Conservation (phyloP, 2,113 vertebrate genomes). For the Myocastor coypus region DNA sequence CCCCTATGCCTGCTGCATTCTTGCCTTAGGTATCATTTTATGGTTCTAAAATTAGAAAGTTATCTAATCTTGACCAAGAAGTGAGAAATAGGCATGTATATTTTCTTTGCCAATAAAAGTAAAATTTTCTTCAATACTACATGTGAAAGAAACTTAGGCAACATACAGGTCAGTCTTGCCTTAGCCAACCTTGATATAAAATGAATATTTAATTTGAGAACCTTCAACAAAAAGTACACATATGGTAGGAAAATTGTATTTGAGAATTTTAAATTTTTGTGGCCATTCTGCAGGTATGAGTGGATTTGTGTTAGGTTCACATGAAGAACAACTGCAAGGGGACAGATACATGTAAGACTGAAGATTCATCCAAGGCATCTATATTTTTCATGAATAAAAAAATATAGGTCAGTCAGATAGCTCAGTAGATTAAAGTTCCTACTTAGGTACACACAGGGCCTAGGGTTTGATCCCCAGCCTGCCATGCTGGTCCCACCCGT, state of each 20-base stretch:
- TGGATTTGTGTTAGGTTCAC: neutral
- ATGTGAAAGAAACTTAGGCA: neutral
- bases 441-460: too few species aligned
- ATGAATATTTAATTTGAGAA: neutral
- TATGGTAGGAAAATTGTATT: conserved; percentile 25
- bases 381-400: neutral
- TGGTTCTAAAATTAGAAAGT: neutral
- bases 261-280: conserved; percentile 15
- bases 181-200: conserved; percentile 34
- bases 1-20: neutral
- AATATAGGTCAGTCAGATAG: neutral
- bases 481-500: too few species aligned
- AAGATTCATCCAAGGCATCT: neutral
- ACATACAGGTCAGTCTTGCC: neutral
- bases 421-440: too few species aligned
- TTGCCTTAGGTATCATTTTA: neutral
- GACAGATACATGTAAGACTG: neutral
- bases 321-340: neutral
- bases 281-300: neutral
- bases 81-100: neutral
- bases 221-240: neutral
- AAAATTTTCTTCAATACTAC: neutral
- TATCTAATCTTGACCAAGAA: neutral
- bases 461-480: too few species aligned
- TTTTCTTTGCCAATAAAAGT: neutral